These are phyloP conservation scores for Dromococcyx pavoninus DNA, from an alignment of 2,797 vertebrate species.

Conservation along the genomic window DNA sequence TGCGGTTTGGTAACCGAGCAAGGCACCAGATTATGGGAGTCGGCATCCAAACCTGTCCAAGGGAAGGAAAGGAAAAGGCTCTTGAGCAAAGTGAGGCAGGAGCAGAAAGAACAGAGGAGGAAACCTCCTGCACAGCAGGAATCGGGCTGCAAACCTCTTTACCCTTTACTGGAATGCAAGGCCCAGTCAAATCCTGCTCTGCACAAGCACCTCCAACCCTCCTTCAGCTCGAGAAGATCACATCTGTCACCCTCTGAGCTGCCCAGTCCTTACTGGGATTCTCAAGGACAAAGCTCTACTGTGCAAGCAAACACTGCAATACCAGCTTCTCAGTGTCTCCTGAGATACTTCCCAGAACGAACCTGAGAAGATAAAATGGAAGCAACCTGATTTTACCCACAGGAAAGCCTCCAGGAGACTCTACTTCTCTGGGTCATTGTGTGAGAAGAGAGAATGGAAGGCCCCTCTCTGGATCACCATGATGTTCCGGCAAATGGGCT, in stretches of 20 bases:
- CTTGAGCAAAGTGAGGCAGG: rapidly evolving
- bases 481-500: not conserved
- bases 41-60: not conserved
- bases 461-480: not conserved
- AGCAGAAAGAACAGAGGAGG: not conserved
- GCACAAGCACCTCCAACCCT: not conserved
- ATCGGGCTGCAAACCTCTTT: not conserved
- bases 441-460: not conserved
- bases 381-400: not conserved
- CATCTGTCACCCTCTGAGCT: not conserved
- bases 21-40: not conserved
- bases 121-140: not conserved
- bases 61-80: not conserved
- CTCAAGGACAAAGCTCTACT: not conserved
- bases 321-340: not conserved
- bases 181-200: not conserved
- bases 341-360: not conserved
- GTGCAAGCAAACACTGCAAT: not conserved
- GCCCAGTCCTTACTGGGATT: not conserved
- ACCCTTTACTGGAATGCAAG: not conserved
- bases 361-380: not conserved
- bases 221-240: not conserved
- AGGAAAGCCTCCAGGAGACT: not conserved
- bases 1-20: not conserved
- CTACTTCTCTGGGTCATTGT: rapidly evolving